phyloP scores from a whole-genome alignment of 92 coral and sea anemone genomes.

The Parazoanthus swiftii region DNA sequence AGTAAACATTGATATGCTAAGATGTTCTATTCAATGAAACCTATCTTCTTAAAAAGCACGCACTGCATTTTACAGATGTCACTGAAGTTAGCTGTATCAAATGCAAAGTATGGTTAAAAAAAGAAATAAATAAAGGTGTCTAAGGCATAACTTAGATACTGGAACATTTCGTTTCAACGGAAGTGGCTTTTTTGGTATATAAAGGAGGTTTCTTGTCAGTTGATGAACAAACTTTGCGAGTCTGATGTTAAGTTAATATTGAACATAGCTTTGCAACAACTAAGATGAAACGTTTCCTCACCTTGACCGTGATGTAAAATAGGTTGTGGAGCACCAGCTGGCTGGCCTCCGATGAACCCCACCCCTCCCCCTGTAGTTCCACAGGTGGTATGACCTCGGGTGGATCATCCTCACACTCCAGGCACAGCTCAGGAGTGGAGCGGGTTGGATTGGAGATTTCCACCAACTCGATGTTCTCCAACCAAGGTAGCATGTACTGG shows the following conservation, averaged over 20 bases:
- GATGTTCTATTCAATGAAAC: no score
- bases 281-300: slow-evolving; percentile 17
- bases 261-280: neutral
- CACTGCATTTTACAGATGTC: no score
- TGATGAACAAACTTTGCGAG: neutral
- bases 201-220: no score
- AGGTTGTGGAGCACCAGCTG: slow-evolving; percentile 94
- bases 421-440: slow-evolving; percentile 58
- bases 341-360: slow-evolving; percentile 98
- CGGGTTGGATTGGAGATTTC: slow-evolving; percentile 75
- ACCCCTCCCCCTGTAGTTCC: slow-evolving; percentile 91
- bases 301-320: slow-evolving; percentile 95
- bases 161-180: no score
- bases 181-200: no score
- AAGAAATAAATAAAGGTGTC: no score
- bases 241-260: neutral
- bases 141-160: no score
- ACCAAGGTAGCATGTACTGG: slow-evolving; percentile 96
- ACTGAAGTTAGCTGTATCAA: no score
- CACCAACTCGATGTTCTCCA: slow-evolving; percentile 88
- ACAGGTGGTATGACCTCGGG: slow-evolving; percentile 70
- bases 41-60: no score
- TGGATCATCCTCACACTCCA: slow-evolving; percentile 56
- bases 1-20: no score
- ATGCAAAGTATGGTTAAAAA: no score